Percentiles rank a stretch among this genome's conserved stretches.
Evolutionary conservation across 2,888 invertebrate genomes (phyloP).

Genomic region (Hoplodrina ambigua): DNA sequence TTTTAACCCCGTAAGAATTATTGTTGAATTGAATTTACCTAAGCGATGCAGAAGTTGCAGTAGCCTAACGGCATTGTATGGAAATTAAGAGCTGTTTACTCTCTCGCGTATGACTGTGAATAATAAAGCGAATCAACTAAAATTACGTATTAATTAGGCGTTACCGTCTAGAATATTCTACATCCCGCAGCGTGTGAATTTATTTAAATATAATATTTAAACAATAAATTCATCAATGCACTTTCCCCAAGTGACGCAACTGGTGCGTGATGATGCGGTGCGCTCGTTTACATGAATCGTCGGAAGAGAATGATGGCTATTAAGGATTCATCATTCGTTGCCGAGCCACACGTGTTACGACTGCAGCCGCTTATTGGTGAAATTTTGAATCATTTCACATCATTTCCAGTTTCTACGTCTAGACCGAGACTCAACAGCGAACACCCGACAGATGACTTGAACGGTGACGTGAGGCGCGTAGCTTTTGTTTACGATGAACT

Average conservation of each 20-base stretch:
- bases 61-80: neutral
- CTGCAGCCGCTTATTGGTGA: slow-evolving; percentile 63
- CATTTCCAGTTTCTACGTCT: slow-evolving; percentile 64
- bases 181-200: slow-evolving; percentile 55
- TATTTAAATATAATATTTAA: slow-evolving; percentile 64
- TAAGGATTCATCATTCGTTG: slow-evolving; percentile 76
- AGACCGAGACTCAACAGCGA: slow-evolving; percentile 55
- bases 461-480: slow-evolving; percentile 1
- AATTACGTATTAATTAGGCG: slow-evolving; percentile 10
- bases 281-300: slow-evolving; percentile 79
- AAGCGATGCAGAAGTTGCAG: neutral
- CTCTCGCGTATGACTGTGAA: slow-evolving; percentile 33
- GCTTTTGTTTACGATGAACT: slow-evolving; percentile 56
- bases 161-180: slow-evolving; percentile 44
- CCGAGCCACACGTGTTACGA: slow-evolving; percentile 65
- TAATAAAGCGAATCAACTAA: slow-evolving; percentile 31
- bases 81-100: slow-evolving; percentile 18
- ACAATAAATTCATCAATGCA: slow-evolving; percentile 79
- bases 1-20: neutral
- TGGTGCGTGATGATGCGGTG: slow-evolving; percentile 78
- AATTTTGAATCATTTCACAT: slow-evolving; percentile 66
- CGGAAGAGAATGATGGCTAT: slow-evolving; percentile 76
- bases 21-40: slow-evolving; percentile 18
- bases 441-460: slow-evolving; percentile 24
- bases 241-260: slow-evolving; percentile 85